Base-by-base conservation (phyloP, 92 coral and sea anemone species). In the Epizoanthus illoricatus region DNA sequence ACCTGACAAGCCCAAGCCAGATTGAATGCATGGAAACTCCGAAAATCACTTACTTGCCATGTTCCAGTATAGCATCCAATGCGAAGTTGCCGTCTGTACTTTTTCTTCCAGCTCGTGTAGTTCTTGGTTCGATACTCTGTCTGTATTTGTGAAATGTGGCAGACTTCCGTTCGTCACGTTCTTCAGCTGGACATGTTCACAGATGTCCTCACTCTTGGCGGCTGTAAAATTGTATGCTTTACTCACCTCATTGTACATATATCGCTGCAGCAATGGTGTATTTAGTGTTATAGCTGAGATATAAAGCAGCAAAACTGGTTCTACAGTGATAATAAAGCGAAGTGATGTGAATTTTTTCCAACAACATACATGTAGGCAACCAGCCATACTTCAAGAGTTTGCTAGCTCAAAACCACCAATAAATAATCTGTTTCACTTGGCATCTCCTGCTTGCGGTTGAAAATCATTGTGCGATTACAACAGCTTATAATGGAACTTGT, bases 81-180 rank as follows among this genome's bases (percentile, higher is more conserved):
- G 85, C 11, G 93, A 78, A 21, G 93, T 87, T 41, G 83, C 81
- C 28, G 93, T 85, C 66, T 90, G 93, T n/a, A 87, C 86, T 70
- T 24, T 61, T 55, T 86, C 80, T 79, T 89, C 87, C 69, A 89
- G 74, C 69, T 21, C 60, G 8, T 76, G 23, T n/a, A 76, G 7
- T 1, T 60, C 57, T 17, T 39, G 58, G 9, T 76, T 65, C 57
- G 10, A 45, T 65, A 10, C 36, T 1, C 39, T 18, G 20, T 18
- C 57, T 18, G 43, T 11, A 18, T 41, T 60, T 21, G 81, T 36
- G 10, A 62, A 0, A 42, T 20, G 19, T 10, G 17, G 39, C 55
- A 33, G 69, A 15, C 85, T 55, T 43, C 69, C 81, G 24, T 81
- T 84, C 47, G 79, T 66, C 7, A 23, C 39, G 59, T 54, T 65